A percentile compares a stretch with the other conserved stretches of the same genome.
These are phyloP conservation scores for Mormyrops attenuatus DNA, from an alignment of 2,797 vertebrate species.

Conservation along the genomic window DNA sequence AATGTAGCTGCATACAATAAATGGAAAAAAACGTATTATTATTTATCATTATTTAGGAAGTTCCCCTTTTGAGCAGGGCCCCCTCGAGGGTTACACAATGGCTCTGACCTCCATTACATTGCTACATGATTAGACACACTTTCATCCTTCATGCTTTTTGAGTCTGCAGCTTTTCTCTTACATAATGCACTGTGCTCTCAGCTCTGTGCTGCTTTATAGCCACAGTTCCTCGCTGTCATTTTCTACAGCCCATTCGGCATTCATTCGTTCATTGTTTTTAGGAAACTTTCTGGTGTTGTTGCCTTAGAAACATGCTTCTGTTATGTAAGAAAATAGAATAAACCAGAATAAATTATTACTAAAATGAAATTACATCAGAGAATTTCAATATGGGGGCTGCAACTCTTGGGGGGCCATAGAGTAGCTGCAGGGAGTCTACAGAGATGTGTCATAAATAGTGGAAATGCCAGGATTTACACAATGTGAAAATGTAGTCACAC, in stretches of 20 bases:
- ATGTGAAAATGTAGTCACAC: not conserved
- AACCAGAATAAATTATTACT: not conserved
- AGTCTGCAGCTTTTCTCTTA: not conserved
- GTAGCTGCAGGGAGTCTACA: not conserved
- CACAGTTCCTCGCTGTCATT: not conserved
- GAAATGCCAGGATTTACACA: not conserved
- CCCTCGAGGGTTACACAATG: not conserved
- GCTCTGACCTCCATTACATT: not conserved
- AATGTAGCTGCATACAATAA: not conserved
- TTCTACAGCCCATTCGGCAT: not conserved
- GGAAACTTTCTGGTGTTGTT: not conserved
- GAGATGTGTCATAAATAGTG: not conserved
- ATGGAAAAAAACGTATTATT: not conserved
- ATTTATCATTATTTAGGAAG: not conserved
- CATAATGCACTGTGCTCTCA: not conserved
- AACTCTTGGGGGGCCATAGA: not conserved
- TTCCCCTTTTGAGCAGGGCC: not conserved
- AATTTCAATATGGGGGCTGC: not conserved
- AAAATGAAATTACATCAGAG: not conserved
- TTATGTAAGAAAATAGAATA: not conserved
- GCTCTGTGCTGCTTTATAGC: not conserved
- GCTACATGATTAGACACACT: not conserved
- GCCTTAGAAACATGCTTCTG: not conserved
- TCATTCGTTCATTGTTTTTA: not conserved
- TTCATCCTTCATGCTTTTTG: not conserved